Conservation (phyloP, 92 coral and sea anemone genomes). For the Galaxea fascicularis region DNA sequence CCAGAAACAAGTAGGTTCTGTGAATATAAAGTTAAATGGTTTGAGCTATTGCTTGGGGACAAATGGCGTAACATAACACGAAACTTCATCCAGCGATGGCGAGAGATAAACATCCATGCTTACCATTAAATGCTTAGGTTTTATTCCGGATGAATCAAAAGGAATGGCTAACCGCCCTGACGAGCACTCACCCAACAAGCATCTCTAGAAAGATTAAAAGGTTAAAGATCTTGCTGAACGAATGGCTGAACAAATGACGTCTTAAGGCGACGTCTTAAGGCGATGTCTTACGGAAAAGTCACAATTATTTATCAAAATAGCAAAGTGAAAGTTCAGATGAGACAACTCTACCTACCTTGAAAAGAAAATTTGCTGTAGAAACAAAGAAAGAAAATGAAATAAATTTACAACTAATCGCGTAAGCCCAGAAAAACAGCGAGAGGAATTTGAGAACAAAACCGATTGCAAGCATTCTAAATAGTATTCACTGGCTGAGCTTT, state of each 20-base stretch:
- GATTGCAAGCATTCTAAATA: too few species aligned
- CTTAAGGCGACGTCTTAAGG: too few species aligned
- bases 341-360: conserved; percentile 64
- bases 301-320: too few species aligned
- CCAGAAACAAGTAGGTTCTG: conserved; percentile 83
- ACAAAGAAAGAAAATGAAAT: neutral
- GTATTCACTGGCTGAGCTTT: too few species aligned
- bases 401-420: neutral
- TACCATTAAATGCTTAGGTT: conserved; percentile 86
- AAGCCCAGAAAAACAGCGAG: too few species aligned
- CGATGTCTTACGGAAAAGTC: too few species aligned
- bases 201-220: conserved; percentile 50
- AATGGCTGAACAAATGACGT: neutral
- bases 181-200: conserved; percentile 66
- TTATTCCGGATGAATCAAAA: conserved; percentile 85
- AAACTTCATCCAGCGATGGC: neutral
- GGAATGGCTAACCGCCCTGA: conserved; percentile 79
- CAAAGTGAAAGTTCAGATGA: neutral
- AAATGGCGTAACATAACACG: neutral
- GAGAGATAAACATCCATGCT: neutral
- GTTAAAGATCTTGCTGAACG: neutral
- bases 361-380: conserved; percentile 78
- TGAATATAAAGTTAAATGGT: neutral
- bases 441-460: too few species aligned
- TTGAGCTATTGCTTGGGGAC: neutral